These are phyloP conservation scores for Proisotoma minuta DNA, from an alignment of 2,888 invertebrate species.

Conservation along the genomic window DNA sequence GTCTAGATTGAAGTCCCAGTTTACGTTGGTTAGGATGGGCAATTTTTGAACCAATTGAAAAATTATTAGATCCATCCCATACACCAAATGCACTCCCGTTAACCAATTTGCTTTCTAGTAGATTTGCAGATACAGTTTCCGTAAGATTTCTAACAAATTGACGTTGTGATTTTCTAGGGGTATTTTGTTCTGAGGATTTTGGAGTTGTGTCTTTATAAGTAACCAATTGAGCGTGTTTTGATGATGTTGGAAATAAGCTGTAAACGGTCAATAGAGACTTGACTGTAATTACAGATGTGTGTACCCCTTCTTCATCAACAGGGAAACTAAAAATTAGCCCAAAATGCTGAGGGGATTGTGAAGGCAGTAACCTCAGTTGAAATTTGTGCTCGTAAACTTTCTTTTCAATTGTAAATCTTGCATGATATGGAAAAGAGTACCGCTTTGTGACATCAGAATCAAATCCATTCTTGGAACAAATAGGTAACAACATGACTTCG, in stretches of 20 bases:
- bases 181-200: background rate
- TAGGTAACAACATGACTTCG: slow-evolving; percentile 29
- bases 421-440: slow-evolving; percentile 31
- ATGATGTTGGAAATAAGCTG: slow-evolving; percentile 22
- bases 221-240: slow-evolving; percentile 20
- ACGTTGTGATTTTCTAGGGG: background rate
- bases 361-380: slow-evolving; percentile 22
- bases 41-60: slow-evolving; percentile 1
- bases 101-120: slow-evolving; percentile 22
- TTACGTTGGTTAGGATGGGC: background rate
- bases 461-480: slow-evolving; percentile 26
- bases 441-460: slow-evolving; percentile 25
- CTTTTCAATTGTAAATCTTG: slow-evolving; percentile 31
- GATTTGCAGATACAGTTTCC: slow-evolving; percentile 13
- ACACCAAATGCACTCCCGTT: background rate
- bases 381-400: slow-evolving; percentile 28
- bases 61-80: background rate
- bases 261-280: slow-evolving; percentile 36
- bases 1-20: background rate
- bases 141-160: slow-evolving; percentile 16
- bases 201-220: slow-evolving; percentile 8
- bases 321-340: slow-evolving; percentile 38
- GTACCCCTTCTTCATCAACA: slow-evolving; percentile 5
- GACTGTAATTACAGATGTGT: slow-evolving; percentile 21
- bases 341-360: slow-evolving; percentile 31